These are phyloP conservation scores for Drosophila mettleri DNA, from an alignment of 2,888 invertebrate genomes.

Conservation along the genomic window DNA sequence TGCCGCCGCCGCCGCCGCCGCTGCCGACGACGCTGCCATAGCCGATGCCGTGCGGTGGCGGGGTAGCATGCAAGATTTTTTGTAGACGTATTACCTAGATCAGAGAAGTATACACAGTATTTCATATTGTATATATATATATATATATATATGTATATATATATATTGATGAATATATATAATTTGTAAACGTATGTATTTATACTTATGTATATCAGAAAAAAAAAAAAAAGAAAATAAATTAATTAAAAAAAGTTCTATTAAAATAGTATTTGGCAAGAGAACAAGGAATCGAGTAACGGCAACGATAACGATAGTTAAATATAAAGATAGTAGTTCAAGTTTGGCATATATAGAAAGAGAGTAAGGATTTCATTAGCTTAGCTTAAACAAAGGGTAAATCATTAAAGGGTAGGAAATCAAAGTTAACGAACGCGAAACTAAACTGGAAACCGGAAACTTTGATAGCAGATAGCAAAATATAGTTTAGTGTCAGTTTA, in stretches of 20 bases:
- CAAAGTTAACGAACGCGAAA: no score
- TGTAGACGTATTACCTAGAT: slow-evolving; percentile 91
- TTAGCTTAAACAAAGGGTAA: slow-evolving; percentile 9
- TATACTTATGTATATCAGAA: slow-evolving; percentile 24
- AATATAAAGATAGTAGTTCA: slow-evolving; percentile 17
- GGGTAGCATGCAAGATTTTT: slow-evolving; percentile 90
- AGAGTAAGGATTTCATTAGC: slow-evolving; percentile 2
- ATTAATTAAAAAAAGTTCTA: no score
- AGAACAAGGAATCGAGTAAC: slow-evolving; percentile 21
- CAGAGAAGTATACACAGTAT: slow-evolving; percentile 69
- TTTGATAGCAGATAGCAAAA: slow-evolving; percentile 28
- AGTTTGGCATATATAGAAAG: slow-evolving; percentile 5
- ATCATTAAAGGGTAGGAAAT: slow-evolving; percentile 4
- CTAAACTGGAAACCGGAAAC: slow-evolving; percentile 23
- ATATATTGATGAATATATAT: slow-evolving; percentile 29
- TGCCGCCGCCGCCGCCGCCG: slow-evolving; percentile 68
- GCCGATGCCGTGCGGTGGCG: slow-evolving; percentile 77
- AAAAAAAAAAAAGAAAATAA: neutral
- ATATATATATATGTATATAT: slow-evolving; percentile 21
- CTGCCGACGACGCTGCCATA: slow-evolving; percentile 73
- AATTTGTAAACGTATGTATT: slow-evolving; percentile 28
- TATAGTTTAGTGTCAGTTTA: slow-evolving; percentile 7
- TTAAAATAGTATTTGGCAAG: slow-evolving; percentile 18
- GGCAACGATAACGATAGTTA: slow-evolving; percentile 29
- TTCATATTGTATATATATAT: slow-evolving; percentile 47